Evolutionary conservation across 2,888 invertebrate genomes (phyloP).

Genomic region (Halocaridina rubra): DNA sequence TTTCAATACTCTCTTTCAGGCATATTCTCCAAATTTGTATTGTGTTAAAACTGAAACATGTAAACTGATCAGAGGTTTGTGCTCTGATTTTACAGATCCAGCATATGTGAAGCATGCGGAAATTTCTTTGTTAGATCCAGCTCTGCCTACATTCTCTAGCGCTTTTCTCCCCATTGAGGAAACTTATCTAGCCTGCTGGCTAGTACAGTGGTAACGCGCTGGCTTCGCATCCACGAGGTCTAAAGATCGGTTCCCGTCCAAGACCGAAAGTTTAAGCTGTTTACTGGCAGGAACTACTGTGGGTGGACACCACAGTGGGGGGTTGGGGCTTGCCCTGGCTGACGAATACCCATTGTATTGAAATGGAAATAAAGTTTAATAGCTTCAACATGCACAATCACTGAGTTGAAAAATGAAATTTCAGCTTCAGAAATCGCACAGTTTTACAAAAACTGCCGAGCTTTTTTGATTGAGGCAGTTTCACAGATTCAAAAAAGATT

Average conservation of each 20-base stretch:
- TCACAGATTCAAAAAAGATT: slow-evolving; percentile 17
- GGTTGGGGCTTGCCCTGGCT: no score
- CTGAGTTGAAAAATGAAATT: neutral
- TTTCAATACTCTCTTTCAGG: slow-evolving; percentile 11
- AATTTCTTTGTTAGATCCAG: neutral
- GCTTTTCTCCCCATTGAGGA: neutral
- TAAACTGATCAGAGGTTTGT: neutral
- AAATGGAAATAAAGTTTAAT: no score
- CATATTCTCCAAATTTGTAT: neutral
- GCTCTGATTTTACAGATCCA: neutral
- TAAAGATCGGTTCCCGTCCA: no score
- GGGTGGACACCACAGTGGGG: no score
- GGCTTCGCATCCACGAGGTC: no score
- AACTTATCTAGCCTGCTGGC: neutral
- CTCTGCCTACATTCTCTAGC: neutral
- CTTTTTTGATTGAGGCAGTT: no score
- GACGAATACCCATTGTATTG: no score
- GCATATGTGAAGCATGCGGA: neutral
- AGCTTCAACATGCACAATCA: neutral
- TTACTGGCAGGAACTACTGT: no score
- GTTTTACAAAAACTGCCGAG: neutral
- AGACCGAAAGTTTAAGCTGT: no score
- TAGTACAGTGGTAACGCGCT: no score
- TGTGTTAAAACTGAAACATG: neutral
- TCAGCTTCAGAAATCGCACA: neutral